Percentiles rank a stretch among this genome's conserved stretches.
These are phyloP conservation scores for Ophion ellenae DNA, from an alignment of 2,888 invertebrate genomes.

Conservation along the genomic window DNA sequence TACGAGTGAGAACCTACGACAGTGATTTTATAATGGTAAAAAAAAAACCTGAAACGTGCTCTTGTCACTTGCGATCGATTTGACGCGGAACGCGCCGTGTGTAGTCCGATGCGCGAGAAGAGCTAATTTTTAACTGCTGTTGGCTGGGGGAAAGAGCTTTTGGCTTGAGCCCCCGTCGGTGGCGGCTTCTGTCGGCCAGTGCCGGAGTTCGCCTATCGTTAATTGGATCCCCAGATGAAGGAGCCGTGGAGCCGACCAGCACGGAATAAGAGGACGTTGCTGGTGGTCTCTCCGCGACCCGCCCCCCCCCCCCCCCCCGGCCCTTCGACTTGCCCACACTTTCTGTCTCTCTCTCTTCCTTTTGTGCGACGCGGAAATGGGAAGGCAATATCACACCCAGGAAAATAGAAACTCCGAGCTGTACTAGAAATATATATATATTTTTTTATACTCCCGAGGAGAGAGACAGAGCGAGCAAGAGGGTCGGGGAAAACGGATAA, in stretches of 20 bases:
- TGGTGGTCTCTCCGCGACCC: constrained; percentile 61
- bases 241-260: constrained; percentile 68
- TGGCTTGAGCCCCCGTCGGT: constrained; percentile 48
- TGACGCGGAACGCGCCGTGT: constrained; percentile 7
- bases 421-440: constrained; percentile 30
- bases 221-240: constrained; percentile 80
- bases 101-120: constrained; percentile 66
- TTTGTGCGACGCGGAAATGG: constrained; percentile 58
- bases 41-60: too few species aligned
- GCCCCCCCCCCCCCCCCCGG: constrained; percentile 26
- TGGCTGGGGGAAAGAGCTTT: constrained; percentile 45
- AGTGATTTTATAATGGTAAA: too few species aligned
- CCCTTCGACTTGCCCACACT: constrained; percentile 37
- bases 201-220: constrained; percentile 77
- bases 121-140: constrained; percentile 78
- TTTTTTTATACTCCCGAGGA: constrained; percentile 12
- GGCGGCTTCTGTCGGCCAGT: constrained; percentile 63
- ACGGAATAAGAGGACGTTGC: constrained; percentile 63
- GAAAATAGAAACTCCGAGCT: constrained; percentile 68
- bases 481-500: not conserved
- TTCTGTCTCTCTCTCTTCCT: constrained; percentile 31
- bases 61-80: not conserved
- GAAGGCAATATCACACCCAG: constrained; percentile 68
- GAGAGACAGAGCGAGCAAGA: constrained; percentile 21
- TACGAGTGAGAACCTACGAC: too few species aligned